phyloP scores from a whole-genome alignment of 2,888 invertebrate genomes.

The Zaprionus bogoriensis region DNA sequence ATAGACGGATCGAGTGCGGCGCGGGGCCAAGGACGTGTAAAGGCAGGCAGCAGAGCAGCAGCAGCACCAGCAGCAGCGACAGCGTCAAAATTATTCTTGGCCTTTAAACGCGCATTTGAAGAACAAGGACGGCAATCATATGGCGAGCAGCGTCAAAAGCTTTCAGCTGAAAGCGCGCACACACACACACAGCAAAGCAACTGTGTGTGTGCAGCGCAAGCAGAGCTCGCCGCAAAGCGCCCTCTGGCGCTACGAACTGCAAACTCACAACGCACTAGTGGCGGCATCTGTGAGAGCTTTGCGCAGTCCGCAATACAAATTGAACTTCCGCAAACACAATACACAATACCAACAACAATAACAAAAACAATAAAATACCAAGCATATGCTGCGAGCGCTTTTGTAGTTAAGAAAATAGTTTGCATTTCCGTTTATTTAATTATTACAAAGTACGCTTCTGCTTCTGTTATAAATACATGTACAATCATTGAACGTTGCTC shows the following conservation, averaged over 20 bases:
- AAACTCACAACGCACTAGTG: background rate
- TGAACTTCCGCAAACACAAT: background rate
- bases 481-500: conserved; percentile 53
- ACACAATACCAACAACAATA: too few relatives aligned
- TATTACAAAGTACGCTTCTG: conserved; percentile 35
- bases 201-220: conserved; percentile 8
- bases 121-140: conserved; percentile 82
- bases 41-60: conserved; percentile 29
- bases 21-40: conserved; percentile 61
- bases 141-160: conserved; percentile 48
- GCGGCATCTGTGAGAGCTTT: conserved; percentile 23
- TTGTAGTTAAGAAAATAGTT: conserved; percentile 60
- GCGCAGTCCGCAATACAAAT: background rate
- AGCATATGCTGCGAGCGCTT: too few relatives aligned
- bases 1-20: conserved; percentile 31
- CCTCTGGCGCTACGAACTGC: conserved; percentile 17
- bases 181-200: conserved; percentile 30
- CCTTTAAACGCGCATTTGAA: conserved; percentile 81
- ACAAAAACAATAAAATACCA: too few relatives aligned
- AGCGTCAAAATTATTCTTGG: conserved; percentile 77
- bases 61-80: conserved; percentile 46
- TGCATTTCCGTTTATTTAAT: conserved; percentile 45
- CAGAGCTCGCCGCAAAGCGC: conserved; percentile 11
- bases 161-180: conserved; percentile 60
- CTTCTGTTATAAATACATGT: conserved; percentile 34